A percentile compares a stretch with the other conserved stretches of the same genome.
These are phyloP conservation scores for Orussus abietinus DNA, from an alignment of 1,140 invertebrate genomes.

Conservation along the genomic window DNA sequence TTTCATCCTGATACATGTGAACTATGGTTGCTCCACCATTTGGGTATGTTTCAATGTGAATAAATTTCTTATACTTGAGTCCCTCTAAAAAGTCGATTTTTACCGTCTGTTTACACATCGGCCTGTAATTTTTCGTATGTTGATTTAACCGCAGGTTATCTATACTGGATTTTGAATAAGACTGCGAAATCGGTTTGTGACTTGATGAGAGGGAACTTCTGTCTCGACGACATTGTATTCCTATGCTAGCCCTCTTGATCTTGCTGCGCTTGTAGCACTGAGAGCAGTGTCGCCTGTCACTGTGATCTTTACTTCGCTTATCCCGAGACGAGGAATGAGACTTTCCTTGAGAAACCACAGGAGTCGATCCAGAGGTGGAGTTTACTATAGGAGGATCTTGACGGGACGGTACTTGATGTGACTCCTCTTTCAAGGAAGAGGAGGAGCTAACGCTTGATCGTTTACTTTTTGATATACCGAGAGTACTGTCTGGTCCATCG, in stretches of 20 bases:
- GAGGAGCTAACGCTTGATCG: too few relatives aligned
- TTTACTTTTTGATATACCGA: slow-evolving; percentile 19
- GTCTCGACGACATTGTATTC: slow-evolving; percentile 59
- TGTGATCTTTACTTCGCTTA: slow-evolving; percentile 40
- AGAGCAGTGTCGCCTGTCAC: slow-evolving; percentile 53
- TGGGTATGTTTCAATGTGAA: slow-evolving; percentile 86
- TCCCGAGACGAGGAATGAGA: slow-evolving; percentile 34
- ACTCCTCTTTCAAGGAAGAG: too few relatives aligned
- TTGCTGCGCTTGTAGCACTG: slow-evolving; percentile 61
- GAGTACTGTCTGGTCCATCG: slow-evolving; percentile 20
- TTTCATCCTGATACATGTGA: slow-evolving; percentile 90
- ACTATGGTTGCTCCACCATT: slow-evolving; percentile 94
- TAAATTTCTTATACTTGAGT: slow-evolving; percentile 70
- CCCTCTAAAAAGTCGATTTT: slow-evolving; percentile 52
- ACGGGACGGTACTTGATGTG: too few relatives aligned
- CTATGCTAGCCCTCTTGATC: slow-evolving; percentile 60
- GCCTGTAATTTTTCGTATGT: slow-evolving; percentile 42
- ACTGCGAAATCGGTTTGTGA: slow-evolving; percentile 39
- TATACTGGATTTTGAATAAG: too few relatives aligned
- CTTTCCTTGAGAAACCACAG: slow-evolving; percentile 10
- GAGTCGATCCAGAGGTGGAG: too few relatives aligned
- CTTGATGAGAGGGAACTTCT: slow-evolving; percentile 29
- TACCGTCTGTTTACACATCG: slow-evolving; percentile 43
- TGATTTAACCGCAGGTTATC: slow-evolving; percentile 23
- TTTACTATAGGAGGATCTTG: too few relatives aligned